Evolutionary conservation across 2,888 invertebrate species (phyloP), one percentile per base, ranked within the genome.

Genomic region (Pardosa pseudoannulata): DNA sequence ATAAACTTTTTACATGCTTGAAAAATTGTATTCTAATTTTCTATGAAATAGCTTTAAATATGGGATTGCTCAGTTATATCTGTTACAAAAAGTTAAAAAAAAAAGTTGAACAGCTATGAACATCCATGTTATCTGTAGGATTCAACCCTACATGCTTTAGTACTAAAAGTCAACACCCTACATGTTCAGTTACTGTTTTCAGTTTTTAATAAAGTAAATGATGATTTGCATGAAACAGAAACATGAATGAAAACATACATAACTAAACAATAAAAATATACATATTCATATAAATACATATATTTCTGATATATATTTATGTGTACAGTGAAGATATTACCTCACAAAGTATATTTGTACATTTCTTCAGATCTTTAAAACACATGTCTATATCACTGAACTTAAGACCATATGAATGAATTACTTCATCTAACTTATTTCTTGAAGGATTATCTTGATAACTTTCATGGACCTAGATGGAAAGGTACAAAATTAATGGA

Each of bases 281-380:
- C n/a, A n/a, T n/a, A n/a, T n/a, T n/a, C n/a, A n/a, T n/a, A n/a
- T n/a, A n/a, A n/a, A n/a, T n/a, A n/a, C n/a, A n/a, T n/a, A n/a
- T n/a, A n/a, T n/a, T n/a, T n/a, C n/a, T n/a, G n/a, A n/a, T n/a
- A n/a, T n/a, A n/a, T n/a, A n/a, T n/a, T n/a, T n/a, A n/a, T n/a
- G n/a, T n/a, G n/a, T n/a, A n/a, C n/a, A n/a, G n/a, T n/a, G n/a
- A 23, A 62, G 28, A 62, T 28, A 23, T 73, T 74, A 80, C 80
- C 65, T 80, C 67, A 23, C 32, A 65, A 3, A 80, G 73, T 11
- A 73, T 11, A 6, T 41, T 9, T n/a, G 67, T 16, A 16, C 67
- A 39, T 16, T 19, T 28, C 27, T 64, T 31, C 31, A 81, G 41
- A 75, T 81, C 74, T 68, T 75, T 39, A 62, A 74, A 56, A 29